Evolutionary conservation across 2,113 vertebrate genomes (phyloP).

Genomic region (Coreoperca whiteheadi): DNA sequence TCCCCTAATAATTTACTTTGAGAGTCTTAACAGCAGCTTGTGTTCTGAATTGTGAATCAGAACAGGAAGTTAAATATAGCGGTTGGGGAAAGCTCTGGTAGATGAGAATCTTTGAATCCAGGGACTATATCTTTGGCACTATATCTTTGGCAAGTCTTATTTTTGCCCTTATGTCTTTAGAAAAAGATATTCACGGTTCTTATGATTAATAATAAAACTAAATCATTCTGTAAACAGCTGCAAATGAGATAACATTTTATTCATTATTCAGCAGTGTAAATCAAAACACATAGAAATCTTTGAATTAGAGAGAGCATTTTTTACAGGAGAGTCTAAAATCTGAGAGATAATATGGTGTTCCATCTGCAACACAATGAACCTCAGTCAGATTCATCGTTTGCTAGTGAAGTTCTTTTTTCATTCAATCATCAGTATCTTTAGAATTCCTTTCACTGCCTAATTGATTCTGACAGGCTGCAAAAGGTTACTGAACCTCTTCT

Average conservation of each 20-base stretch:
- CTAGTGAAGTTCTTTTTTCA: constrained; percentile 58
- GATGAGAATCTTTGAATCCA: constrained; percentile 49
- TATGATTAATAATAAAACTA: constrained; percentile 15
- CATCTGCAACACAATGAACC: constrained; percentile 59
- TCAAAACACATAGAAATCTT: constrained; percentile 29
- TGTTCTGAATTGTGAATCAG: constrained; percentile 76
- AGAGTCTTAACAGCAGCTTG: constrained; percentile 80
- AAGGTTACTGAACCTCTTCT: constrained; percentile 82
- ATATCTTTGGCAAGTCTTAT: neutral
- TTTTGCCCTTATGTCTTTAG: constrained; percentile 14
- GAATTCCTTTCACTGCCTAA: constrained; percentile 75
- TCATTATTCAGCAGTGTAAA: constrained; percentile 9
- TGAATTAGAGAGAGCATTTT: constrained; percentile 26
- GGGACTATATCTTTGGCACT: neutral
- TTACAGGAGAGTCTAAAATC: constrained; percentile 35
- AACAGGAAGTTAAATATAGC: constrained; percentile 70
- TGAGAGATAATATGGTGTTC: constrained; percentile 42
- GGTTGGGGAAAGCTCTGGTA: constrained; percentile 48
- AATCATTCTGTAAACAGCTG: constrained; percentile 41
- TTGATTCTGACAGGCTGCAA: constrained; percentile 79
- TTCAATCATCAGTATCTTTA: constrained; percentile 77
- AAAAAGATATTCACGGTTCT: constrained; percentile 22
- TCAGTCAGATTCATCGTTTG: constrained; percentile 60
- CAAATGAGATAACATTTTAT: constrained; percentile 37
- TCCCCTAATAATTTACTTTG: constrained; percentile 82